Evolutionary conservation across 1,140 invertebrate genomes (phyloP), one percentile per base, ranked within the genome.

Genomic region (Bombus picipes): DNA sequence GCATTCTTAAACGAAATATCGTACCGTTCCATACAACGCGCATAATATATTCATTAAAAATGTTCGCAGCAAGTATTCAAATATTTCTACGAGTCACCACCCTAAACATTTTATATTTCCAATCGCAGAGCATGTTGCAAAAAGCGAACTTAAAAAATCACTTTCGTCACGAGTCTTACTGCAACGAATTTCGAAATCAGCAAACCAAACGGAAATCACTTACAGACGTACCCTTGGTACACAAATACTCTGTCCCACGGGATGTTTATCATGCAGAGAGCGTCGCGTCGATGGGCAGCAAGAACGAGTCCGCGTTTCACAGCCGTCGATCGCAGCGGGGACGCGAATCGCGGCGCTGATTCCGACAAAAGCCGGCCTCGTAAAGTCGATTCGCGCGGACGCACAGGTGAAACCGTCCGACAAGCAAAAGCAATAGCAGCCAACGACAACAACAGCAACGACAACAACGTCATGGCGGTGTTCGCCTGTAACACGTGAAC

Each of bases 291-390:
- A 71, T 59, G 70, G 37, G 15, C 12, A 47, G 39, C 47, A 74
- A 71, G 34, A 65, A 82, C 37, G 18, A 39, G 15, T n/a, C n/a
- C 22, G 70, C 71, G 43, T 73, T 81, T 81, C 41, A n/a, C 28
- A 34, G 72, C 6, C 66, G 39, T 74, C n/a, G 71, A 74, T 43
- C 62, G 62, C 34, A 39, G 71, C 62, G 39, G 15, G 81, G 39
- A 74, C 53, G 57, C 70, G 62, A 74, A 43, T 53, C 86, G 53
- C 75, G 81, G 62, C 81, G 73, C 25, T 39, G 75, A 72, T 59
- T 22, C 75, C 75, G 76, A 71, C 47, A 79, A 79, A 79, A 72
- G 65, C 66, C 28, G n/a, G 37, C 22, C 66, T 79, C 66, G 66
- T 72, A 79, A 84, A 79, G 76, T 41, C 53, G 74, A 72, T 84